Evolutionary conservation across 2,113 vertebrate genomes (phyloP).

Genomic region (Petrocephalus microphthalmus): DNA sequence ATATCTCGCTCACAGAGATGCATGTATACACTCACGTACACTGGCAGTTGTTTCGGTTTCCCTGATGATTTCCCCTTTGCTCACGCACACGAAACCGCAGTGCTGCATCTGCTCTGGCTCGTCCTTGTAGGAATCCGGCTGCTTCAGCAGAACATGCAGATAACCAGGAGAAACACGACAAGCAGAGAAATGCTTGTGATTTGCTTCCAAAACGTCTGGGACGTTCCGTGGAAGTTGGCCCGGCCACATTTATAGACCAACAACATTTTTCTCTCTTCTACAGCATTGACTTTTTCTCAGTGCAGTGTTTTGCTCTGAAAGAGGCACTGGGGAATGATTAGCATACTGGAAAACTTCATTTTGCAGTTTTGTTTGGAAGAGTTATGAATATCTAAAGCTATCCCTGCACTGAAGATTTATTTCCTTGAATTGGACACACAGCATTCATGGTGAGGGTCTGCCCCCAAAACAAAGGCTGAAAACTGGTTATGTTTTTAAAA

Average conservation of each 20-base stretch:
- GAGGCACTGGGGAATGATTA: background rate
- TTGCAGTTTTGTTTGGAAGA: background rate
- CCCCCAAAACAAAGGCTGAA: background rate
- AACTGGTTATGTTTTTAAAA: background rate
- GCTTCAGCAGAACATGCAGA: slow-evolving; percentile 30
- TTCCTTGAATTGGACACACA: background rate
- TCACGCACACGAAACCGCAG: slow-evolving; percentile 24
- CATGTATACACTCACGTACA: background rate
- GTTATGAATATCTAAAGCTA: background rate
- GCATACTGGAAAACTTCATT: background rate
- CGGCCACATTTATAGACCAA: slow-evolving; percentile 20
- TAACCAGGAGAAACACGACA: slow-evolving; percentile 23
- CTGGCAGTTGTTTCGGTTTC: background rate
- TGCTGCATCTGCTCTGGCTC: background rate
- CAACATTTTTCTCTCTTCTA: slow-evolving; percentile 16
- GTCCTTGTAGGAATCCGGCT: slow-evolving; percentile 20
- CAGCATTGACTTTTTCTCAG: background rate
- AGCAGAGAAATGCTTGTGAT: slow-evolving; percentile 30
- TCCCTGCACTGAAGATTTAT: background rate
- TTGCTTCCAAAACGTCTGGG: slow-evolving; percentile 22
- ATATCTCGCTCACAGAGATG: background rate
- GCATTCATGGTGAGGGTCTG: too few species aligned
- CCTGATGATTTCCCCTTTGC: slow-evolving; percentile 41
- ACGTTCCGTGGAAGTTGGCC: slow-evolving; percentile 8
- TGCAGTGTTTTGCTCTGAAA: background rate